phyloP scores from a whole-genome alignment of 2,888 invertebrate genomes.

The Ennomos quercinarius region DNA sequence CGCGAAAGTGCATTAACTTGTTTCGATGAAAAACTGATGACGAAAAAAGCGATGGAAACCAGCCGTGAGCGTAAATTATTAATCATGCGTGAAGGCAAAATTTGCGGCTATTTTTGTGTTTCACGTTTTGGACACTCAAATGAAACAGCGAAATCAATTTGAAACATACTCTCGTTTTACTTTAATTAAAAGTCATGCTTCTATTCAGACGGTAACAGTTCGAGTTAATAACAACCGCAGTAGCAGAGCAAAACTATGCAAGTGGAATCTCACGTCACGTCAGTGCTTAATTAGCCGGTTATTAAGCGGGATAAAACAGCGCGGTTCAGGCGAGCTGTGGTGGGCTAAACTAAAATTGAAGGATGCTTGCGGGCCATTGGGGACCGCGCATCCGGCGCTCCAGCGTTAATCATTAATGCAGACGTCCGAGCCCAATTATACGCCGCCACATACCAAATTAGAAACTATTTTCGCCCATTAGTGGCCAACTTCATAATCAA shows the following conservation, averaged over 20 bases:
- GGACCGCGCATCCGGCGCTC: slow-evolving; percentile 56
- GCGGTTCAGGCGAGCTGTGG: slow-evolving; percentile 13
- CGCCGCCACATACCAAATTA: slow-evolving; percentile 78
- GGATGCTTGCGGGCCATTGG: slow-evolving; percentile 57
- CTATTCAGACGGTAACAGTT: background rate
- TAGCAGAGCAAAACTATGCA: slow-evolving; percentile 54
- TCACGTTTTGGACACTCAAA: slow-evolving; percentile 13
- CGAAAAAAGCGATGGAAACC: slow-evolving; percentile 25
- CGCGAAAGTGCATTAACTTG: slow-evolving; percentile 35
- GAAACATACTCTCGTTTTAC: no score
- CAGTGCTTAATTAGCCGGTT: slow-evolving; percentile 43
- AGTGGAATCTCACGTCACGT: slow-evolving; percentile 41
- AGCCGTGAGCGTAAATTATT: slow-evolving; percentile 22
- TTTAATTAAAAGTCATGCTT: background rate
- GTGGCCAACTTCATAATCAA: slow-evolving; percentile 84
- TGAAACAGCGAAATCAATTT: no score
- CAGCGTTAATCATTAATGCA: slow-evolving; percentile 78
- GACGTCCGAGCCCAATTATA: slow-evolving; percentile 79
- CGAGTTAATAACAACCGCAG: slow-evolving; percentile 3
- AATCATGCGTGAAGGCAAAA: slow-evolving; percentile 23
- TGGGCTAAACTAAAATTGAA: slow-evolving; percentile 56
- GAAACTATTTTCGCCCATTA: slow-evolving; percentile 85
- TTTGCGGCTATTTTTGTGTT: slow-evolving; percentile 19
- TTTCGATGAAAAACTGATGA: slow-evolving; percentile 32
- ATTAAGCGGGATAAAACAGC: slow-evolving; percentile 47